These are phyloP conservation scores for Dasypogon diadema DNA, from an alignment of 2,888 invertebrate genomes.

Conservation along the genomic window DNA sequence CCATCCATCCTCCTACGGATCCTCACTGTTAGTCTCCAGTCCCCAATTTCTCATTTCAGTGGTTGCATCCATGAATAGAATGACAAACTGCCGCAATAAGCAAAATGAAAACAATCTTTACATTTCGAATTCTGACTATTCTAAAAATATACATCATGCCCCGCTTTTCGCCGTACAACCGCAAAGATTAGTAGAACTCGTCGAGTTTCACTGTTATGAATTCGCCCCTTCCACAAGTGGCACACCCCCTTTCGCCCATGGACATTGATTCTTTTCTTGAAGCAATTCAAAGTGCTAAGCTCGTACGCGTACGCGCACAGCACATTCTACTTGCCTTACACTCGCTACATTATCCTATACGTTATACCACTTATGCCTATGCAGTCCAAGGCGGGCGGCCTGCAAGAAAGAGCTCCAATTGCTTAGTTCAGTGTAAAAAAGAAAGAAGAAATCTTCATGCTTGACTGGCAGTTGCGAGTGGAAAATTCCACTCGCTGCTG, in stretches of 20 bases:
- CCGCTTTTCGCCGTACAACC: too few relatives aligned
- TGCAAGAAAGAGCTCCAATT: background rate
- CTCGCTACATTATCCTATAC: too few relatives aligned
- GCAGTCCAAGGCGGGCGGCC: background rate
- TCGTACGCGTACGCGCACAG: too few relatives aligned
- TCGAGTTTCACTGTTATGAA: too few relatives aligned
- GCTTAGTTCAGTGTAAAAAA: conserved; percentile 5
- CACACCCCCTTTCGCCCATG: background rate
- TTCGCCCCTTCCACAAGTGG: background rate
- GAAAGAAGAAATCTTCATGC: conserved; percentile 34
- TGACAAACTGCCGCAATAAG: too few relatives aligned
- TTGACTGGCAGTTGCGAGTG: conserved; percentile 44
- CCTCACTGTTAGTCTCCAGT: background rate
- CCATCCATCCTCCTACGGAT: too few relatives aligned
- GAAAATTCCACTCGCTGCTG: conserved; percentile 50
- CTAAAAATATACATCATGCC: background rate
- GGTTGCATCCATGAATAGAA: too few relatives aligned
- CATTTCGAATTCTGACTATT: background rate
- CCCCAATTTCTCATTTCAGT: too few relatives aligned
- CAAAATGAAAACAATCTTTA: background rate
- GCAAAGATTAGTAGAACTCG: too few relatives aligned
- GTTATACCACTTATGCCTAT: too few relatives aligned
- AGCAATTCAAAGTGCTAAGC: too few relatives aligned
- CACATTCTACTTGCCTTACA: too few relatives aligned
- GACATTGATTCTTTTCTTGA: background rate